Percentiles rank a stretch among this genome's conserved stretches.
phyloP scores from a whole-genome alignment of 2,888 invertebrate species.

The Cephus sareptanus region DNA sequence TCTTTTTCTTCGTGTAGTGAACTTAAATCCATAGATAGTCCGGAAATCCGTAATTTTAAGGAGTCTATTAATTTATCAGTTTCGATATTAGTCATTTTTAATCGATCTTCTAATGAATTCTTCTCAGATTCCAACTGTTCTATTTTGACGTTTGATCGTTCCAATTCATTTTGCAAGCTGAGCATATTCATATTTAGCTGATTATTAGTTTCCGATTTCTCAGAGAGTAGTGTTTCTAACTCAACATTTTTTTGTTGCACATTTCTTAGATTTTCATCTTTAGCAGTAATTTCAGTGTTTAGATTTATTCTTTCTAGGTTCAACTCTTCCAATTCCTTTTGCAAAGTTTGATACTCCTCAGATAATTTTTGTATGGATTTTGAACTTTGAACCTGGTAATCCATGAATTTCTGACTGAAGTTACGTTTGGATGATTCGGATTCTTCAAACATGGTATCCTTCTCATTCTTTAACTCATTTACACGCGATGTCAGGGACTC shows the following conservation, averaged over 20 bases:
- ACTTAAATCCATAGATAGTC: background rate
- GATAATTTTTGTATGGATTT: background rate
- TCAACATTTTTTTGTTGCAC: constrained; percentile 4
- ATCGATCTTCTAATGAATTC: background rate
- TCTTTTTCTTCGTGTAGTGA: background rate
- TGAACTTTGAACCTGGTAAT: background rate
- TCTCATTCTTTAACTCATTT: background rate
- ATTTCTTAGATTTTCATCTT: constrained; percentile 4
- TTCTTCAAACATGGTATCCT: background rate
- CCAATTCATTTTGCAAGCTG: background rate
- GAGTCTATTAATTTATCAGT: background rate
- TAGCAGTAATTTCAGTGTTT: constrained; percentile 3
- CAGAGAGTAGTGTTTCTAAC: constrained; percentile 5
- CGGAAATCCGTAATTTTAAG: background rate
- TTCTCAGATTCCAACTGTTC: background rate
- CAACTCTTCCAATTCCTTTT: constrained; percentile 6
- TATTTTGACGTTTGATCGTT: background rate
- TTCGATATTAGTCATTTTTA: constrained; percentile 14
- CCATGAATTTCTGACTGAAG: background rate
- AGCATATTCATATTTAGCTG: background rate
- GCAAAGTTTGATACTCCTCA: background rate
- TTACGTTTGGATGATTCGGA: background rate
- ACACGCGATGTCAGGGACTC: background rate
- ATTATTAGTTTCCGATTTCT: background rate
- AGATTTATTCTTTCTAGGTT: constrained; percentile 7